Evolutionary conservation across 2,113 vertebrate species (phyloP).

Genomic region (Stegostoma tigrinum): DNA sequence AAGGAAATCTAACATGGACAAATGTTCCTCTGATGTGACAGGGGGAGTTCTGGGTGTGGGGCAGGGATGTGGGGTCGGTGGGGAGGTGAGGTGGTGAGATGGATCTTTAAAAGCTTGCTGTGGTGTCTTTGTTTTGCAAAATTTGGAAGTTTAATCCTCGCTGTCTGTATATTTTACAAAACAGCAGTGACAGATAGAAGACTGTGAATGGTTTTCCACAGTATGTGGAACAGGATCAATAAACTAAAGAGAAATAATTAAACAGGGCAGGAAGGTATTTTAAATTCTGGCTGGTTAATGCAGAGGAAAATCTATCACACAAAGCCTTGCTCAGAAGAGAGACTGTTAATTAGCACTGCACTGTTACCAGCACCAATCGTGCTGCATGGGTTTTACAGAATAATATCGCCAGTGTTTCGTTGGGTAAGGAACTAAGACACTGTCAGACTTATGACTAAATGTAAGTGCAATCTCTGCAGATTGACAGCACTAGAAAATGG

Average conservation of each 20-base stretch:
- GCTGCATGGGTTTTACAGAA: background rate
- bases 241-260: slow-evolving; percentile 20
- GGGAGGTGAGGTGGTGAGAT: background rate
- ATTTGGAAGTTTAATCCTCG: background rate
- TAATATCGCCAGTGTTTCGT: background rate
- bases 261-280: slow-evolving; percentile 26
- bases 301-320: slow-evolving; percentile 29
- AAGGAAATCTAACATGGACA: background rate
- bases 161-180: background rate
- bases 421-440: background rate
- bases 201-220: slow-evolving; percentile 14
- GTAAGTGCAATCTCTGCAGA: background rate
- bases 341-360: background rate
- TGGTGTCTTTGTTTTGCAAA: background rate
- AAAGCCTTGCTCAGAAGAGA: slow-evolving; percentile 14
- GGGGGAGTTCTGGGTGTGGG: too few relatives aligned
- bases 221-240: slow-evolving; percentile 19
- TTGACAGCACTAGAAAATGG: background rate
- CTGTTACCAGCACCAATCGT: background rate
- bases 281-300: slow-evolving; percentile 12
- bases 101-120: background rate
- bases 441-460: background rate
- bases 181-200: background rate
- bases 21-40: background rate
- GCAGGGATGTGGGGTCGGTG: too few relatives aligned